Conservation (phyloP, 2,113 vertebrate species). For the Hirundichthys speculiger region DNA sequence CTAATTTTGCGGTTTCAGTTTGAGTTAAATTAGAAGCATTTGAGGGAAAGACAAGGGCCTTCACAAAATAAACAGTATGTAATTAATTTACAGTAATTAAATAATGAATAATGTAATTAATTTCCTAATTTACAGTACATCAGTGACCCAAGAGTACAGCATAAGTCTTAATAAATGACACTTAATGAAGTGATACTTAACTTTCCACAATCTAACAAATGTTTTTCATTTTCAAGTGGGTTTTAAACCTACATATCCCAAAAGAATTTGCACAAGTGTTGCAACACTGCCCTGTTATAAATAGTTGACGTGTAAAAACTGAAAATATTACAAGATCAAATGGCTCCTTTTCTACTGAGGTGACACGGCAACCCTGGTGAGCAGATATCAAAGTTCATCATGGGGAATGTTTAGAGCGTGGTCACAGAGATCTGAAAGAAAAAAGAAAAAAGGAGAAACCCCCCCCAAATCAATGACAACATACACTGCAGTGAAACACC, state of each 20-base stretch:
- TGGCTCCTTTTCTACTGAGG: constrained; percentile 18
- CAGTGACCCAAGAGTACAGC: constrained; percentile 3
- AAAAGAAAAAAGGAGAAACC: background rate
- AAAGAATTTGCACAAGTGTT: constrained; percentile 26
- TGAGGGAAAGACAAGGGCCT: background rate
- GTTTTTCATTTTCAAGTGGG: background rate
- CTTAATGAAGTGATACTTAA: constrained; percentile 16
- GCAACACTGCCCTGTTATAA: constrained; percentile 8
- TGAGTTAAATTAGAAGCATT: constrained; percentile 3
- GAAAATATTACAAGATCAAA: constrained; percentile 50
- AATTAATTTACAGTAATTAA: constrained; percentile 12
- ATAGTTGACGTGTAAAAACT: constrained; percentile 9
- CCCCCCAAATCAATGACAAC: background rate
- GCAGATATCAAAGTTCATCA: constrained; percentile 88
- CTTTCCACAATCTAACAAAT: constrained; percentile 17
- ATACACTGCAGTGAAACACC: background rate
- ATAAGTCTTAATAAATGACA: background rate
- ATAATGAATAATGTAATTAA: background rate
- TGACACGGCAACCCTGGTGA: constrained; percentile 9
- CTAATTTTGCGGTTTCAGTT: constrained; percentile 47
- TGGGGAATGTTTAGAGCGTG: constrained; percentile 89
- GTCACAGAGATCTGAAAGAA: constrained; percentile 91
- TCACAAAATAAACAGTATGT: background rate
- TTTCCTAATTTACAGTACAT: constrained; percentile 18
- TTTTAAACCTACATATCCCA: too few species aligned